Conservation (phyloP, 2,113 vertebrate genomes). For the Alaudala cheleensis region DNA sequence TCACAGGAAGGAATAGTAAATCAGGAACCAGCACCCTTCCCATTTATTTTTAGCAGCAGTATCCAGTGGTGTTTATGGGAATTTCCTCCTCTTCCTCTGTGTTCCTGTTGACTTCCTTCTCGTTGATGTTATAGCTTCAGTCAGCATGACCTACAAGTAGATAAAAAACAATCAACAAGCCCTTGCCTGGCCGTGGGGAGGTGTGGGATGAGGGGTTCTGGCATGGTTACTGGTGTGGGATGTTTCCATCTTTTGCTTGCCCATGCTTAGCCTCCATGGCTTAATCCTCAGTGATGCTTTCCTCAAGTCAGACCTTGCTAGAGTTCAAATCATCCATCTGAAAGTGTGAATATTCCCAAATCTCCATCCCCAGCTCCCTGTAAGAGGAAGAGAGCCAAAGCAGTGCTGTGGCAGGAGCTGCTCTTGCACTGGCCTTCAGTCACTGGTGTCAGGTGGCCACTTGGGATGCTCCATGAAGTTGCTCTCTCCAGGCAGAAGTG, state of each 20-base stretch:
- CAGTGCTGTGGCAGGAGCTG: neutral
- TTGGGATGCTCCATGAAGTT: neutral
- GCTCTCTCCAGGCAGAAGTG: neutral
- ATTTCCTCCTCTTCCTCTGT: neutral
- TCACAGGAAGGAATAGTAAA: neutral
- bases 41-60: conserved; percentile 47
- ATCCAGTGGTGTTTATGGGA: neutral
- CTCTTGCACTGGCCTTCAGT: fast-evolving
- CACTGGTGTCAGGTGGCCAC: neutral
- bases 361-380: neutral
- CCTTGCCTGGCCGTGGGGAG: neutral
- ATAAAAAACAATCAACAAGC: neutral
- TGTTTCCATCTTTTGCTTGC: neutral
- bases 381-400: fast-evolving
- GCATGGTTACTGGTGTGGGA: neutral
- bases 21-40: conserved; percentile 1
- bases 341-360: neutral
- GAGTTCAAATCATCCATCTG: neutral
- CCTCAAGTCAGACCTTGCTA: neutral
- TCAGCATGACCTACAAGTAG: neutral
- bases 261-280: fast-evolving
- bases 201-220: neutral
- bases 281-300: neutral
- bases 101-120: conserved; percentile 39
- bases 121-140: neutral